A percentile compares a stretch with the other conserved stretches of the same genome.
Evolutionary conservation across 2,113 vertebrate species (phyloP).

Genomic region (Perca fluviatilis): DNA sequence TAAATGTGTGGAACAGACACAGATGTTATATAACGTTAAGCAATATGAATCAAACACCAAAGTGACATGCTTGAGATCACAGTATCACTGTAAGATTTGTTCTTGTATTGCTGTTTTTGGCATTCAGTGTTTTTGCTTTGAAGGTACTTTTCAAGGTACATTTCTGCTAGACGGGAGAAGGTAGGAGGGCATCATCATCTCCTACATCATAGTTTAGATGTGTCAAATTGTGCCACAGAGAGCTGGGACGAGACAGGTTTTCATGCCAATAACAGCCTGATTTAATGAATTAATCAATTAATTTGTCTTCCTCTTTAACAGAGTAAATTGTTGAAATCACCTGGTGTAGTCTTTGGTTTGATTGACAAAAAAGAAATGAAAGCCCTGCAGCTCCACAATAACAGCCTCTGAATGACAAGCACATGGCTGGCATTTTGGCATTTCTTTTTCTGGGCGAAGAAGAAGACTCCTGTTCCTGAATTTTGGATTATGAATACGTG

Average conservation of each 20-base stretch:
- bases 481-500: no score
- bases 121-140: not conserved
- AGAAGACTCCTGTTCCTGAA: no score
- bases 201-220: not conserved
- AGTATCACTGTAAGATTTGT: not conserved
- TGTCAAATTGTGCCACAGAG: slow-evolving; percentile 5
- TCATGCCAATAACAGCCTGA: not conserved
- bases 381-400: not conserved
- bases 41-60: slow-evolving; percentile 6
- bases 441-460: no score
- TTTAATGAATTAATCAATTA: slow-evolving; percentile 6
- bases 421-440: not conserved
- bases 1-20: not conserved
- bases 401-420: not conserved
- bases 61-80: not conserved
- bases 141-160: not conserved
- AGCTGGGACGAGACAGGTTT: not conserved
- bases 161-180: not conserved
- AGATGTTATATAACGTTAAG: slow-evolving; percentile 13
- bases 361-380: slow-evolving; percentile 18
- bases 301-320: not conserved
- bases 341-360: not conserved
- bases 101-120: not conserved
- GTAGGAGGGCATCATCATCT: not conserved
- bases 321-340: not conserved